These are phyloP conservation scores for Micromussa lordhowensis DNA, from an alignment of 92 coral and sea anemone species.

Conservation along the genomic window DNA sequence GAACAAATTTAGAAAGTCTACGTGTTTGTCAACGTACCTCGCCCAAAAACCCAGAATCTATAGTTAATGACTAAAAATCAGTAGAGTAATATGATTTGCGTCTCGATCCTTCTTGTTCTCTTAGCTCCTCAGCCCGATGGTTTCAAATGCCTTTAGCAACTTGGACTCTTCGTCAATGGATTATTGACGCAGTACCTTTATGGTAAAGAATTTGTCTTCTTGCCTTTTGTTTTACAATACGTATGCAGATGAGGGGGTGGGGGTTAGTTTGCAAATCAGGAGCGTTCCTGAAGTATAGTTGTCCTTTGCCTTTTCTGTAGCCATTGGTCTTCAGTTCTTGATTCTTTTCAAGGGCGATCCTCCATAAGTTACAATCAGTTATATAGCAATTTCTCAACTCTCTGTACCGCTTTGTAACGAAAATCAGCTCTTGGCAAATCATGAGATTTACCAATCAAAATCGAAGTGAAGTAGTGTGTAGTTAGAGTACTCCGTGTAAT, in stretches of 20 bases:
- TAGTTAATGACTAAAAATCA: no score
- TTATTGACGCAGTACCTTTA: conserved; percentile 21
- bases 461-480: no score
- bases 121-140: conserved; percentile 8
- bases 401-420: not conserved
- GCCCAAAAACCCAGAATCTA: no score
- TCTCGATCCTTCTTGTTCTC: not conserved
- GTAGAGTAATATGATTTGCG: not conserved
- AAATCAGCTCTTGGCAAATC: not conserved
- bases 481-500: no score
- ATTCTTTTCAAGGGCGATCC: not conserved
- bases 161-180: conserved; percentile 24
- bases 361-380: not conserved
- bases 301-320: no score
- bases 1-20: no score
- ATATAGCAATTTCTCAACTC: not conserved
- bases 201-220: conserved; percentile 11
- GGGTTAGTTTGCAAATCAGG: not conserved
- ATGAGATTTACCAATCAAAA: not conserved
- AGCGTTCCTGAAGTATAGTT: not conserved
- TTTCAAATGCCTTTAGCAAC: conserved; percentile 30
- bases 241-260: not conserved
- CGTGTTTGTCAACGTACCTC: no score
- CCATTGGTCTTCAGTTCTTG: no score
- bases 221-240: not conserved